Conservation (phyloP, 2,113 vertebrate species). For the Caloenas nicobarica region DNA sequence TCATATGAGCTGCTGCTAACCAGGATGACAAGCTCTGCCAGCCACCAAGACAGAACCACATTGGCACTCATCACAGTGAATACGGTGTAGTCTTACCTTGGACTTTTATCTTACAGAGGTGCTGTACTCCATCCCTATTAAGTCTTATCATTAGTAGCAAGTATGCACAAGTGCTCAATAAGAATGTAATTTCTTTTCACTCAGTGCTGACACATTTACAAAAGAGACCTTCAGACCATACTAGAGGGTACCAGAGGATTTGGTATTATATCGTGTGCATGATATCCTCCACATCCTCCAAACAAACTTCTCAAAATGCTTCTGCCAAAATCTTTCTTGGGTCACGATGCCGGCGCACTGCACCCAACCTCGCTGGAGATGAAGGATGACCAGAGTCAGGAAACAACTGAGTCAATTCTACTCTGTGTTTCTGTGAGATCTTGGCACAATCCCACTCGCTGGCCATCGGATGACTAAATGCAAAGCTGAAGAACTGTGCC, state of each 20-base stretch:
- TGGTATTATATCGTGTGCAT: not conserved
- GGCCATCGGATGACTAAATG: not conserved
- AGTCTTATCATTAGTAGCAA: not conserved
- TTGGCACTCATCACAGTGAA: not conserved
- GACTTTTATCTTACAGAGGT: not conserved
- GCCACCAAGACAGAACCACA: not conserved
- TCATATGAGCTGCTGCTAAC: not conserved
- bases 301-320: not conserved
- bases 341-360: not conserved
- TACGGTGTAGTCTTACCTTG: not conserved
- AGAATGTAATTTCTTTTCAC: not conserved
- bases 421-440: not conserved
- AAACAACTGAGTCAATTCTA: not conserved
- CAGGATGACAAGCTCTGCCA: not conserved
- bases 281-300: not conserved
- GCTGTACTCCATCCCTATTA: not conserved
- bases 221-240: not conserved
- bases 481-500: not conserved
- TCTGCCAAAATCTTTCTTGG: not conserved
- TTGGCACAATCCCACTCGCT: fast-evolving
- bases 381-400: not conserved
- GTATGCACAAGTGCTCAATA: not conserved
- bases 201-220: not conserved
- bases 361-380: not conserved
- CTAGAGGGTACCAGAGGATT: not conserved